Conservation (phyloP, 2,888 invertebrate species). For the Thelaira solivaga region DNA sequence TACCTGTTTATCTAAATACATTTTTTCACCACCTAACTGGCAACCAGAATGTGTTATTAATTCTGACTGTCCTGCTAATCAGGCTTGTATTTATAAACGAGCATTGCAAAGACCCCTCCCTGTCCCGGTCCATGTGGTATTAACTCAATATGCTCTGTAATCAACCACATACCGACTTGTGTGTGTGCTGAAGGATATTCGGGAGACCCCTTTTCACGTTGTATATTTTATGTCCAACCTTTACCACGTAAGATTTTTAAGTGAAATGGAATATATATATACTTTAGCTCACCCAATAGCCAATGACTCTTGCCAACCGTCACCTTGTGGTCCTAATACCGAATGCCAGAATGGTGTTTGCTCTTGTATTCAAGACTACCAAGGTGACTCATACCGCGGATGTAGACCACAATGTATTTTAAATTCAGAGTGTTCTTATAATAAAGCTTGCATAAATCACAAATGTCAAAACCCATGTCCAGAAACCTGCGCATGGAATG, state of each 20-base stretch:
- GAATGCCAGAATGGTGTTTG: slow-evolving; percentile 83
- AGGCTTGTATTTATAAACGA: slow-evolving; percentile 84
- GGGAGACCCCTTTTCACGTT: slow-evolving; percentile 83
- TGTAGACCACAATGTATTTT: slow-evolving; percentile 86
- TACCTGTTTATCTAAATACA: slow-evolving; percentile 80
- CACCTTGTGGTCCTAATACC: slow-evolving; percentile 83
- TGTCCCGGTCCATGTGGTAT: slow-evolving; percentile 85
- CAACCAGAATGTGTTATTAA: slow-evolving; percentile 84
- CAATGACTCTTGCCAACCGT: slow-evolving; percentile 82
- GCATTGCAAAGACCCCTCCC: slow-evolving; percentile 85
- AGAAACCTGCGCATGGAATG: slow-evolving; percentile 83
- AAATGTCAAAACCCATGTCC: slow-evolving; percentile 87
- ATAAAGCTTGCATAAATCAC: slow-evolving; percentile 83
- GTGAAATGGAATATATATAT: not conserved
- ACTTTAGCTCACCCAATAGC: slow-evolving; percentile 65
- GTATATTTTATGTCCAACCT: slow-evolving; percentile 77
- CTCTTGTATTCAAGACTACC: slow-evolving; percentile 83
- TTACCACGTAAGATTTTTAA: slow-evolving; percentile 67
- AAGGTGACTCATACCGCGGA: slow-evolving; percentile 82
- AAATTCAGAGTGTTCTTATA: slow-evolving; percentile 83
- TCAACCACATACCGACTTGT: slow-evolving; percentile 85
- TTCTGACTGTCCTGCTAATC: slow-evolving; percentile 82
- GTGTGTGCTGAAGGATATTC: slow-evolving; percentile 82
- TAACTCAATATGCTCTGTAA: slow-evolving; percentile 84
- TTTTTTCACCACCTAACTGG: slow-evolving; percentile 84